A percentile compares a stretch with the other conserved stretches of the same genome.
phyloP scores from a whole-genome alignment of 1,140 invertebrate genomes.

The Drosophila malerkotliana region DNA sequence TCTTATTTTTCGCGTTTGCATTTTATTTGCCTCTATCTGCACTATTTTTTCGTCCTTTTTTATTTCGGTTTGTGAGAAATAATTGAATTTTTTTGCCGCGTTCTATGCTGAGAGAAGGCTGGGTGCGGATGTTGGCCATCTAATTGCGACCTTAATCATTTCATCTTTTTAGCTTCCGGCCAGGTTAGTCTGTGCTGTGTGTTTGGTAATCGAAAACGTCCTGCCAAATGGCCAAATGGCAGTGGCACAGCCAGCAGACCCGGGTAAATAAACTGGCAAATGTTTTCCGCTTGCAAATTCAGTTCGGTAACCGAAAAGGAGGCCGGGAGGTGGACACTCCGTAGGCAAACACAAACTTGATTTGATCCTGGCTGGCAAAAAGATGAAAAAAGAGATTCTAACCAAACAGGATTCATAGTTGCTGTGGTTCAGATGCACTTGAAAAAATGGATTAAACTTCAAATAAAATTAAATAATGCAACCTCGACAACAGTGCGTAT shows the following conservation, averaged over 20 bases:
- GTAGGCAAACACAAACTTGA: slow-evolving; percentile 49
- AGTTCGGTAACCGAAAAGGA: not conserved
- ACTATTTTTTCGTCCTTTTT: slow-evolving; percentile 5
- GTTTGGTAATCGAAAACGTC: slow-evolving; percentile 48
- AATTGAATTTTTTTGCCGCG: slow-evolving; percentile 47
- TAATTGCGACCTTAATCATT: slow-evolving; percentile 75
- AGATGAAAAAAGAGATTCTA: slow-evolving; percentile 18
- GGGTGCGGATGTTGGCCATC: slow-evolving; percentile 32
- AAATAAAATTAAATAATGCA: too few species aligned
- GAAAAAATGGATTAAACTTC: not conserved
- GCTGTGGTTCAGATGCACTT: slow-evolving; percentile 4
- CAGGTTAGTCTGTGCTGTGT: slow-evolving; percentile 59
- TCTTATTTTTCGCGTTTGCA: slow-evolving; percentile 17
- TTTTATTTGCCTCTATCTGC: slow-evolving; percentile 12
- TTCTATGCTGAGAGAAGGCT: slow-evolving; percentile 3
- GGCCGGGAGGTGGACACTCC: slow-evolving; percentile 19
- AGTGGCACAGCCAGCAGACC: slow-evolving; percentile 8
- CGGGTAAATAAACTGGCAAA: slow-evolving; percentile 44
- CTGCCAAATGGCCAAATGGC: slow-evolving; percentile 42
- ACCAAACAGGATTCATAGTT: slow-evolving; percentile 6
- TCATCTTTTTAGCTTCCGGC: slow-evolving; percentile 68
- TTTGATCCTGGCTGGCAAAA: slow-evolving; percentile 39
- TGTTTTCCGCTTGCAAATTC: slow-evolving; percentile 42
- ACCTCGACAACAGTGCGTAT: not conserved
- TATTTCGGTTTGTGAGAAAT: slow-evolving; percentile 24